Evolutionary conservation across 2,113 vertebrate species (phyloP), one percentile per base, ranked within the genome.

Genomic region (Notothenia coriiceps): DNA sequence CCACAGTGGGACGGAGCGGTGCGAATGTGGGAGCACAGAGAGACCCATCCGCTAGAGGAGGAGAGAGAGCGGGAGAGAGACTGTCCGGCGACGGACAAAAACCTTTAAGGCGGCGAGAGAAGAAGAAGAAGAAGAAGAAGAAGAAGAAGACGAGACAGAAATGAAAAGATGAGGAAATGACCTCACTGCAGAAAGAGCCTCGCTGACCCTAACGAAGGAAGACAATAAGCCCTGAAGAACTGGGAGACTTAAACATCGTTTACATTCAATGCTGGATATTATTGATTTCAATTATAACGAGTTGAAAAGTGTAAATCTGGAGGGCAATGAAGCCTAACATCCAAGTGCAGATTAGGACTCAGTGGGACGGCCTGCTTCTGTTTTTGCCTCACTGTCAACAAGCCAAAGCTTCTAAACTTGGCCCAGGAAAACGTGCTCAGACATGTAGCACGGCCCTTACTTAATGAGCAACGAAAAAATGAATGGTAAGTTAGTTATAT

Each of bases 1-100:
- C 78, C 60, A 29, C 65, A 98, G 97, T 98, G 97, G 97, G 97
- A 98, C 1, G 96, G 97, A 52, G 95, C 93, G 5, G 92, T 98
- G 56, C 94, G 95, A 20, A 92, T 97, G 64, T 98, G 97, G 97
- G 96, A 97, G 82, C 96, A 98, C 88, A 90, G 93, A 80, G 96
- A 97, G 85, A 94, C 93, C 1, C 96, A 96, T 70, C 96, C 94
- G 54, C 93, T 96, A 57, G 94, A 95, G 14, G 94, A 93, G 76
- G 93, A 95, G 64, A 65, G 94, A 35, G 92, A 90, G 63, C 50
- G 90, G 35, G 90, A 89, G 59, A 76, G 73, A 54, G 86, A 74
- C 59, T 52, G 69, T 40, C 80, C 61, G 29, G 1, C 61, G 29
- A 2, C 22, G 2, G 49, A 44, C 25, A 54, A 62, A 50, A 13